These are phyloP conservation scores for Coregonus ussuriensis DNA, from an alignment of 2,797 vertebrate species.

Conservation along the genomic window DNA sequence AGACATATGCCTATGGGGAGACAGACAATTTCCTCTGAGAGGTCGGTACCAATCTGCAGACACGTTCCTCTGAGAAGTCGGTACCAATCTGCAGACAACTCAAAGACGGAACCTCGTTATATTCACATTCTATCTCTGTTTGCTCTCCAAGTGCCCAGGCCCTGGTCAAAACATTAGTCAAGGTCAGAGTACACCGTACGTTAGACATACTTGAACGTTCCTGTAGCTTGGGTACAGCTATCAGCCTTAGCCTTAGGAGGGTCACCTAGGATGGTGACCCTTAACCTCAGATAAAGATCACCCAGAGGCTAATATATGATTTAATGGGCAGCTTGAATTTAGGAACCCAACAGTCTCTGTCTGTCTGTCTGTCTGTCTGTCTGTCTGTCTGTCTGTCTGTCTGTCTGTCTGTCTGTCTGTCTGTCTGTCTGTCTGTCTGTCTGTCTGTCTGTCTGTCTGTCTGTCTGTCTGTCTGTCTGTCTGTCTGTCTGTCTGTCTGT, in stretches of 20 bases:
- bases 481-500: neutral
- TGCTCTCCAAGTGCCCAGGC: no score
- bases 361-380: neutral
- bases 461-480: neutral
- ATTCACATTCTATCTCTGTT: no score
- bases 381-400: neutral
- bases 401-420: constrained; percentile 8
- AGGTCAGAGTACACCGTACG: no score
- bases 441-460: neutral
- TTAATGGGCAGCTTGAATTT: neutral
- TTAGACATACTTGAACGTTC: no score
- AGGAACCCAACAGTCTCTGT: neutral
- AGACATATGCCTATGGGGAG: no score
- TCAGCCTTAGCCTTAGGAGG: no score
- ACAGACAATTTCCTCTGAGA: no score
- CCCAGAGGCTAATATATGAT: neutral
- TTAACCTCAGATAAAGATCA: no score
- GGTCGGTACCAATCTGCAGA: neutral
- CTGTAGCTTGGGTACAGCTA: no score
- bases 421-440: neutral
- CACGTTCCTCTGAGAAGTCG: neutral
- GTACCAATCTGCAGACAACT: neutral
- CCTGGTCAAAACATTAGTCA: no score
- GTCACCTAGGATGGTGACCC: no score
- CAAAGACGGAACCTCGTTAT: no score